Base-by-base conservation (phyloP, 2,888 invertebrate species). In the Tetragonisca angustula region DNA sequence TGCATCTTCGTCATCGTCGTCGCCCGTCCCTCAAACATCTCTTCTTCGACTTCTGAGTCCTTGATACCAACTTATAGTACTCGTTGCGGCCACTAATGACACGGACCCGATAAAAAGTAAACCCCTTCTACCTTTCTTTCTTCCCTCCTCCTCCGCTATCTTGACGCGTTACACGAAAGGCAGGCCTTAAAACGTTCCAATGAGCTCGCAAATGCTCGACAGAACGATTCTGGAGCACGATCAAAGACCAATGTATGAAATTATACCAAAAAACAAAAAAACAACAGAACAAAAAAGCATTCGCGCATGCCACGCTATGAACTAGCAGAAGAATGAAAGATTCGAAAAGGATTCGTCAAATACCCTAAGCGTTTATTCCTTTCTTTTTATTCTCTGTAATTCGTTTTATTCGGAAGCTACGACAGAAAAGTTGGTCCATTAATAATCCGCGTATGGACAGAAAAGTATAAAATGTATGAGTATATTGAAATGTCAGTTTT, bases 11-110 rank as follows among this genome's bases (percentile, higher is more conserved):
- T 76, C 76, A 54, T 79, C 74, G 43, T 69, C 77, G 43, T 76
- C 79, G 76, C 50, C 64, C 65, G 64, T 64, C 68, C 49, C 62
- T 59, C 65, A 68, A 67, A 43, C 61, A 78, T 77, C 80, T 68
- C 70, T 70, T 62, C 62, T 70, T 62, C 62, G 77, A 82, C 84
- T 85, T 74, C 78, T 71, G 69, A 62, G 65, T 85, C 69, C 76
- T 81, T 70, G 82, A 86, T 87, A 89, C 79, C 54, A 85, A 84
- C 86, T 87, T 82, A 81, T 87, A 84, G 77, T 77, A 86, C 83
- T 86, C 83, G 85, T 91, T 82, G 88, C 75, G 72, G 79, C 84
- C 76, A 74, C 88, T 90, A 90, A 90, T 91, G 88, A 88, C 85
- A 85, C 85, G 67, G 73, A 54, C 71, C 69, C 82, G 88, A 87